Evolutionary conservation across 2,113 vertebrate species (phyloP), one percentile per base, ranked within the genome.

Genomic region (Periophthalmus modestus): DNA sequence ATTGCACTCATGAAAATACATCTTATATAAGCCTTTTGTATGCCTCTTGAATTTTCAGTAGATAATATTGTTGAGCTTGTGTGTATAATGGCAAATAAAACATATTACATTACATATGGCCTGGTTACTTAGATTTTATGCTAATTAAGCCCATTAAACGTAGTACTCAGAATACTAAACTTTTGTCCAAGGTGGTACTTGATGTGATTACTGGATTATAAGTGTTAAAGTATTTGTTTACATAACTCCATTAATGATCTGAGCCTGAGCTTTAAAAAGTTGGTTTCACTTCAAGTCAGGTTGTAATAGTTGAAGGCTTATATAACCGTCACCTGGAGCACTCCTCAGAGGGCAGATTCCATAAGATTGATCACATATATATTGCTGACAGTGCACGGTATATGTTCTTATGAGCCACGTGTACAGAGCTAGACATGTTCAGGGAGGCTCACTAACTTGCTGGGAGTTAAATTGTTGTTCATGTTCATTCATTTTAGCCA

Each of bases 241-340:
- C 15, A 10, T 50, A 18, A 16, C 1, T 50, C 48, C 48, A 7
- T 19, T 54, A n/a, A n/a, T 54, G 52, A 19, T n/a, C 1, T n/a
- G 52, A 19, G 50, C 18, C 18, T n/a, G 36, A 43, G n/a, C 48
- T 52, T 5, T 52, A 18, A 4, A 11, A n/a, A 21, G n/a, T 21
- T n/a, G 19, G 18, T 54, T 54, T 55, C 2, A 55, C 16, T 9
- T n/a, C 48, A 55, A 23, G 23, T 14, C 4, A 59, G 23, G 12
- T 59, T 18, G 1, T 39, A n/a, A 43, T n/a, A 36, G 16, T 19
- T 39, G 10, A 34, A 65, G 62, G 10, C 33, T 65, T 65, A 39
- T 39, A 65, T 65, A 65, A 65, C 34, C 18, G 11, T 65, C 62
- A 65, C 34, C 34, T n/a, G 34, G 34, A 36, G 33, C 62, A 63